These are phyloP conservation scores for Spilarctia lutea DNA, from an alignment of 2,888 invertebrate genomes.

Conservation along the genomic window DNA sequence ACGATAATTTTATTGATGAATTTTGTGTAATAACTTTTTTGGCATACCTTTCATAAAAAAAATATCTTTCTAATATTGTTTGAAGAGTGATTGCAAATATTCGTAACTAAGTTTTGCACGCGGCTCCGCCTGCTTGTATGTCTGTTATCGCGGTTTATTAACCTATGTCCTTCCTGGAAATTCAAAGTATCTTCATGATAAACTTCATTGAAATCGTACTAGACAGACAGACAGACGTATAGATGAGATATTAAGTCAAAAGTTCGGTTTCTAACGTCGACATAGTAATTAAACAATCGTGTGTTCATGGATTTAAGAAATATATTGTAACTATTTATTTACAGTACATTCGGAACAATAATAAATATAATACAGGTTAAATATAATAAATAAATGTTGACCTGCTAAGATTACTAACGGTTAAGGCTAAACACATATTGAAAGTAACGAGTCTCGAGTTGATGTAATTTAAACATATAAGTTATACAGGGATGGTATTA, in stretches of 20 bases:
- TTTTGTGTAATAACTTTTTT: too few species aligned
- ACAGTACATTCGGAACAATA: constrained; percentile 43
- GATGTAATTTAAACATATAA: not conserved
- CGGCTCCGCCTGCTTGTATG: too few species aligned
- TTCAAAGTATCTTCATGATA: too few species aligned
- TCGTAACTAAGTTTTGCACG: too few species aligned
- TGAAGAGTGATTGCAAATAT: too few species aligned
- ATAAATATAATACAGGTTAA: constrained; percentile 32
- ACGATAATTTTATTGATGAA: too few species aligned
- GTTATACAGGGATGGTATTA: not conserved
- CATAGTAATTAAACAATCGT: constrained; percentile 38
- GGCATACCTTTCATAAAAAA: too few species aligned
- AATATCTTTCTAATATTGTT: too few species aligned
- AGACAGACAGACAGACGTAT: not conserved
- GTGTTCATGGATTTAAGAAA: constrained; percentile 48
- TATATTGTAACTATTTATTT: constrained; percentile 44
- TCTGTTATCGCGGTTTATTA: too few species aligned
- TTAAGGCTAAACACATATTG: not conserved
- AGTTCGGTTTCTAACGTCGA: constrained; percentile 27
- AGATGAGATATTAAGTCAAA: not conserved
- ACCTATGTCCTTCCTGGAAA: too few species aligned
- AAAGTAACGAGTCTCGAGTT: not conserved
- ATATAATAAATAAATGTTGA: constrained; percentile 5
- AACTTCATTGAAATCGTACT: too few species aligned
- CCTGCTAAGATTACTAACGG: not conserved